Evolutionary conservation across 2,797 vertebrate species (phyloP), one percentile per base, ranked within the genome.

Genomic region (Erethizon dorsatum): DNA sequence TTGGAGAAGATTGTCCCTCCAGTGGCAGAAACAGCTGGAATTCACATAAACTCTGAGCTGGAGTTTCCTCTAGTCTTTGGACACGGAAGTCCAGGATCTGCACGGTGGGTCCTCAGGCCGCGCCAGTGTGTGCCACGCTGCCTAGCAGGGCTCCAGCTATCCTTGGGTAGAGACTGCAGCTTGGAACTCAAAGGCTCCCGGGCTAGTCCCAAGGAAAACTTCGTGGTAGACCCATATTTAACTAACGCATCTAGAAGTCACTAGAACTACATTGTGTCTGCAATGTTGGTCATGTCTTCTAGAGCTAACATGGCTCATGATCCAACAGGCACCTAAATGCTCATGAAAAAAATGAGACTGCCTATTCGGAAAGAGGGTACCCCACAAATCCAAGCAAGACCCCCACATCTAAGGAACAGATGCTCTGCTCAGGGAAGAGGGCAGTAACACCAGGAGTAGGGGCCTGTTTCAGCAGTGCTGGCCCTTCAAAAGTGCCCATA

Each of bases 41-140:
- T 91, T 82, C 54, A 73, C 57, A 28, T 26, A 82, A 79, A 69
- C 92, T 56, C 31, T 22, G 88, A 89, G 56, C 54, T 67, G 24
- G 0, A 3, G 24, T 26, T 33, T 80, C 82, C 67, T 45, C 18
- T 59, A 37, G 92, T 73, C 71, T 1, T 11, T 63, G 22, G 59
- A 41, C 63, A 14, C 73, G 37, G 83, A 47, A 73, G 67, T 56
- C 41, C 8, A 3, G 0, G 26, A 47, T 31, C 54, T 88, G 33
- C 3, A 1, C 7, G 37, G 1, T 1, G 26, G 26, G 26, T 6
- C 26, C n/a, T 82, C 18, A 17, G 45, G 11, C 22, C 13, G 41
- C 47, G 56, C 0, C 14, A 5, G 56, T 15, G 0, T 20, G 6
- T 4, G 2, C 4, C 12, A 0, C 17, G 7, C 26, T 41, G 3